Evolutionary conservation across 2,113 vertebrate genomes (phyloP).

Genomic region (Ranitomeya imitator): DNA sequence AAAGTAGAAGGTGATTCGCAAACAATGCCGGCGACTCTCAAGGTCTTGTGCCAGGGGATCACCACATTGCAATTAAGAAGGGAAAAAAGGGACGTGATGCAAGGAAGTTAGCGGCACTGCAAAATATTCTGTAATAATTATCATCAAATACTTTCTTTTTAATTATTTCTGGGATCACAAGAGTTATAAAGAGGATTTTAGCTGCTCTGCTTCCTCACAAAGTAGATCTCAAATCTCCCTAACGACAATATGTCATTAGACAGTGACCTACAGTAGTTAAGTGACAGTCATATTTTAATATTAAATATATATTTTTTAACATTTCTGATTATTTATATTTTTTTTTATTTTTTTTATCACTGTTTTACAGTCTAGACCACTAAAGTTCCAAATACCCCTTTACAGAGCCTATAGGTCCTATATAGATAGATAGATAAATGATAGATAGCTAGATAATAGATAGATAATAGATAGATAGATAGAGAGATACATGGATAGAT

Average conservation of each 20-base stretch:
- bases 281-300: too few species aligned
- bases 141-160: background rate
- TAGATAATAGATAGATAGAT: background rate
- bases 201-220: background rate
- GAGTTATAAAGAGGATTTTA: background rate
- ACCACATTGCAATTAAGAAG: constrained; percentile 12
- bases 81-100: background rate
- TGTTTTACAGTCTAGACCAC: too few species aligned
- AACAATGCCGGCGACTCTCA: constrained; percentile 44
- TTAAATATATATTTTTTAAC: too few species aligned
- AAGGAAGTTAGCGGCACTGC: background rate
- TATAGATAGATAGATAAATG: constrained; percentile 5
- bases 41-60: constrained; percentile 30
- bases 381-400: too few species aligned
- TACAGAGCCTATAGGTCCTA: background rate
- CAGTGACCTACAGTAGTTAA: too few species aligned
- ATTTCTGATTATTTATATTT: too few species aligned
- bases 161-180: background rate
- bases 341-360: too few species aligned
- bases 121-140: background rate
- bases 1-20: constrained; percentile 48
- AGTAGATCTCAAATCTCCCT: too few species aligned
- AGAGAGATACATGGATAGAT: too few species aligned
- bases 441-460: background rate
- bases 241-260: too few species aligned